phyloP scores from a whole-genome alignment of 2,113 vertebrate species.

The Antidorcas marsupialis region DNA sequence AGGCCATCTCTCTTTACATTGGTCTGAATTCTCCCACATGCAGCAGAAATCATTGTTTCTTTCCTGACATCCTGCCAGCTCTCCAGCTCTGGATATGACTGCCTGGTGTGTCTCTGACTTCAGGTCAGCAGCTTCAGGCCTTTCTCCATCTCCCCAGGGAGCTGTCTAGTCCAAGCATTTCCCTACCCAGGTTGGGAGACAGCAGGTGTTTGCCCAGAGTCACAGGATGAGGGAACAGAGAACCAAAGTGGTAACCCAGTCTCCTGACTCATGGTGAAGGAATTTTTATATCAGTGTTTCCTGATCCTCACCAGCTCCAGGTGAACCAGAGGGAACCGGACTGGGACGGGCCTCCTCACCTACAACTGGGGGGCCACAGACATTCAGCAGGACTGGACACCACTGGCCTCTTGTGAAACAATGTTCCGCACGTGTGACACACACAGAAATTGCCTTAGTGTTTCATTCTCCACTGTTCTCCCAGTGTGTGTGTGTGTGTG shows the following conservation, averaged over 20 bases:
- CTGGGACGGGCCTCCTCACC: neutral
- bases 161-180: neutral
- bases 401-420: neutral
- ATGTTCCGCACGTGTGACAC: neutral
- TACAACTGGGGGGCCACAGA: neutral
- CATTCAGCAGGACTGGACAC: neutral
- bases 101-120: neutral
- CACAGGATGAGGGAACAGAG: neutral
- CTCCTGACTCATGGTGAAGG: neutral
- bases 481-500: neutral
- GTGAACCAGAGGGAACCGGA: neutral
- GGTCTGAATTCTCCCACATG: neutral
- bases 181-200: neutral
- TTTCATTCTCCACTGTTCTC: neutral
- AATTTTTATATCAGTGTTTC: neutral
- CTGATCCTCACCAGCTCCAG: neutral
- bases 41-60: neutral
- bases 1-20: neutral
- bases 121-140: neutral
- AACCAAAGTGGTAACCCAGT: neutral
- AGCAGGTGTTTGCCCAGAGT: no score
- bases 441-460: neutral
- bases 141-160: neutral
- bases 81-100: neutral
- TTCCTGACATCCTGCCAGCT: neutral